Base-by-base conservation (phyloP, 2,888 invertebrate genomes). In the Macrosiphum euphorbiae region DNA sequence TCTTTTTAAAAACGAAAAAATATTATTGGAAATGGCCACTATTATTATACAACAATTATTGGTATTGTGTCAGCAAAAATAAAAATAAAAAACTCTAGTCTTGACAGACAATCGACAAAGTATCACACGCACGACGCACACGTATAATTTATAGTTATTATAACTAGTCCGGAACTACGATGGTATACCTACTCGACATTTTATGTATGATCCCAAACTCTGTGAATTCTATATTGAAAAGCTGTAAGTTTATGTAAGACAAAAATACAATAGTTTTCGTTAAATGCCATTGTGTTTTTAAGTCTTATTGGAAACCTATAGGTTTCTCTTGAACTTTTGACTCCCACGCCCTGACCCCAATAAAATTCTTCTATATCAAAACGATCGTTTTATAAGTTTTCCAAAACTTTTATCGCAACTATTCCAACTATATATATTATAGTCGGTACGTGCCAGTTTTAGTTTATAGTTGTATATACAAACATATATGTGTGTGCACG, bases 181-280 rank as follows among this genome's bases (percentile, higher is more conserved):
- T 20, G 35, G 8, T 78, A 35, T 20, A 55, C 55, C 55, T 24
- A 5, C 55, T 20, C 7, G 7, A 55, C 55, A 41, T 35, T 35
- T 35, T 35, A 3, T n/a, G 7, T 52, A 88, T 50, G 5, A 26
- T 55, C 26, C 55, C 13, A 11, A 88, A 88, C 7, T 41, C 13
- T 8, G 26, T 58, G 35, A 88, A 88, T 41, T 55, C 26, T 88
- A 41, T 13, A 55, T 26, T 50, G 41, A 55, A 88, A 88, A 55
- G 3, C 4, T 55, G 55, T 88, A 55, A 55, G 88, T 88, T 88
- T 41, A 41, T 35, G 26, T 26, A 55, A 88, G 35, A 88, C 55
- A 28, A 88, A 88, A 88, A 55, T 41, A 88, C 55, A 88, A 88
- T 55, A 78, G 78, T 88, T 88, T 88, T 88, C 88, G 26, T 88